A percentile compares a stretch with the other conserved stretches of the same genome.
Conservation (phyloP, 2,113 vertebrate genomes). For the Gobio gobio region DNA sequence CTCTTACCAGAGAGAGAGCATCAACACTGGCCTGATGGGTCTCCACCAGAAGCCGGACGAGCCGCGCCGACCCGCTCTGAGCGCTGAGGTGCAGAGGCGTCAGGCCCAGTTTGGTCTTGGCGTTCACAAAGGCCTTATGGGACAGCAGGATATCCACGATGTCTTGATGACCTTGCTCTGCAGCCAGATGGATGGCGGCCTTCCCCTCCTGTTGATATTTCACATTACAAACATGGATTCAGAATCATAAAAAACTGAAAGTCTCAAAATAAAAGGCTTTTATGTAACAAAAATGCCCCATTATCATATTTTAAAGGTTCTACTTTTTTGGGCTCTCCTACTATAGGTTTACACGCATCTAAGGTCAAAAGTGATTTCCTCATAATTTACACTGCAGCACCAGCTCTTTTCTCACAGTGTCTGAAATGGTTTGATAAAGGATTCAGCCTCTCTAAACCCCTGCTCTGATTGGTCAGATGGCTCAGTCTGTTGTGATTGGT, state of each 20-base stretch:
- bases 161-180: conserved; percentile 65
- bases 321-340: too few relatives aligned
- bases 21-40: conserved; percentile 65
- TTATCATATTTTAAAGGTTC: too few relatives aligned
- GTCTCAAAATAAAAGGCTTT: neutral
- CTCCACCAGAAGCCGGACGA: conserved; percentile 67
- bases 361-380: too few relatives aligned
- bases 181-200: conserved; percentile 68
- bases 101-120: conserved; percentile 71
- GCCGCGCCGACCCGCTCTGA: conserved; percentile 63
- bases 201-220: conserved; percentile 65
- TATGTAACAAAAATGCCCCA: neutral
- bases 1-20: conserved; percentile 67
- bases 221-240: neutral
- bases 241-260: neutral
- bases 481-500: too few relatives aligned
- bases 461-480: too few relatives aligned
- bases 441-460: too few relatives aligned
- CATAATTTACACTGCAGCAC: too few relatives aligned
- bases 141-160: conserved; percentile 67
- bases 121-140: conserved; percentile 72
- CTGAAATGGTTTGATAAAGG: too few relatives aligned
- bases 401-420: too few relatives aligned
- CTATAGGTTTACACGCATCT: too few relatives aligned
- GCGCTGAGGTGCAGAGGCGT: conserved; percentile 70